A percentile compares a stretch with the other conserved stretches of the same genome.
phyloP scores from a whole-genome alignment of 2,113 vertebrate genomes.

The Solenodon paradoxus region DNA sequence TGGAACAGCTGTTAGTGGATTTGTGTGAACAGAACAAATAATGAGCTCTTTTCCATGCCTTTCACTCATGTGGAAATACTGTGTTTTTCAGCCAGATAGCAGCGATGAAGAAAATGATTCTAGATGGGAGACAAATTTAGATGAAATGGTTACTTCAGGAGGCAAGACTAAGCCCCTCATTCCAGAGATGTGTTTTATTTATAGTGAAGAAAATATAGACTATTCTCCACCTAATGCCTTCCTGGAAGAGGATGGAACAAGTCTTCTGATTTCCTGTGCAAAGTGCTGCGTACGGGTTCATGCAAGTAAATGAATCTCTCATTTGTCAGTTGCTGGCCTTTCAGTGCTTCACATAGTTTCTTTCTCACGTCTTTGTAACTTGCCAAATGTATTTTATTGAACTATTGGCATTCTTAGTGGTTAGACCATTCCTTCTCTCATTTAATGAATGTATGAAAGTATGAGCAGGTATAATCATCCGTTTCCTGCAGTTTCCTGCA shows the following conservation, averaged over 20 bases:
- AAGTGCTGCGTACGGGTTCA: conserved; percentile 93
- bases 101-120: conserved; percentile 79
- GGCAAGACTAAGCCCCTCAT: conserved; percentile 90
- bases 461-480: neutral
- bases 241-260: conserved; percentile 94
- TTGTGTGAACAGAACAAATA: neutral
- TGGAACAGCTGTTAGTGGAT: neutral
- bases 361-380: neutral
- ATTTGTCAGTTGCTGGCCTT: conserved; percentile 28
- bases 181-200: conserved; percentile 97
- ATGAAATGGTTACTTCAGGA: conserved; percentile 56
- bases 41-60: neutral
- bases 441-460: conserved; percentile 32
- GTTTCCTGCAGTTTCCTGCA: neutral
- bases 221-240: conserved; percentile 91
- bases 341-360: neutral
- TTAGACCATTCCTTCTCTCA: neutral
- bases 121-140: conserved; percentile 68
- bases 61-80: conserved; percentile 63
- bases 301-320: conserved; percentile 90
- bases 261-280: conserved; percentile 91
- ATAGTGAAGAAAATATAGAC: conserved; percentile 90
- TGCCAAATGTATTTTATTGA: neutral
- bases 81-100: conserved; percentile 87
- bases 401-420: neutral